These are phyloP conservation scores for Sceliomorpha sp. DNA, from an alignment of 2,888 invertebrate genomes.

Conservation along the genomic window DNA sequence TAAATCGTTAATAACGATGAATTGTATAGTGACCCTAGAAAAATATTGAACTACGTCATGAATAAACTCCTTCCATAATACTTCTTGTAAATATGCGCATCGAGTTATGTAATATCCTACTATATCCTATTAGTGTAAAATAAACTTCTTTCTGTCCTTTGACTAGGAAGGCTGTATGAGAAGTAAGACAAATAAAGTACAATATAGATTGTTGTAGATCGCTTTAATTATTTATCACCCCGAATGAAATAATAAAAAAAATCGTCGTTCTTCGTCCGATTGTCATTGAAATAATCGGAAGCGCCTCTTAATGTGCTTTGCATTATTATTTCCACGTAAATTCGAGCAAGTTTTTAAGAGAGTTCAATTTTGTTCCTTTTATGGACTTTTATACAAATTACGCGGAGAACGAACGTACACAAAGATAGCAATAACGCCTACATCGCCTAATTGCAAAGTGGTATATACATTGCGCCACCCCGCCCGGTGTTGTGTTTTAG, in stretches of 20 bases:
- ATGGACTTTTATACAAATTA: constrained; percentile 42
- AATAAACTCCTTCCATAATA: constrained; percentile 47
- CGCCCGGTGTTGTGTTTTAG: constrained; percentile 44
- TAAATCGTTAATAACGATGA: no score
- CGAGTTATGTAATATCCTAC: constrained; percentile 38
- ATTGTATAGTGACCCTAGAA: constrained; percentile 15
- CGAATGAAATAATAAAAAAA: no score
- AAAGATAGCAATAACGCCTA: constrained; percentile 50
- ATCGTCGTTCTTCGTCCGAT: no score
- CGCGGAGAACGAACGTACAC: constrained; percentile 27
- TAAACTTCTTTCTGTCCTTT: constrained; percentile 33
- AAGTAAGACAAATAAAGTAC: constrained; percentile 45
- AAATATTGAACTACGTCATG: constrained; percentile 14
- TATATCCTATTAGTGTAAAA: constrained; percentile 36
- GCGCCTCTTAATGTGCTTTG: no score
- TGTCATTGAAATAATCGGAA: no score
- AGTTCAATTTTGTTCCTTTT: constrained; percentile 46
- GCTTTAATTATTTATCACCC: not conserved
- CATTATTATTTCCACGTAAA: no score
- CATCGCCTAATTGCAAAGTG: constrained; percentile 43
- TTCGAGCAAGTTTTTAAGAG: no score
- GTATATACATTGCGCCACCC: constrained; percentile 31
- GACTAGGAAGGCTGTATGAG: constrained; percentile 39
- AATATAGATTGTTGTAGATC: constrained; percentile 40
- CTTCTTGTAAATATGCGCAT: constrained; percentile 41